phyloP scores from a whole-genome alignment of 2,113 vertebrate species.

The Callionymus lyra region DNA sequence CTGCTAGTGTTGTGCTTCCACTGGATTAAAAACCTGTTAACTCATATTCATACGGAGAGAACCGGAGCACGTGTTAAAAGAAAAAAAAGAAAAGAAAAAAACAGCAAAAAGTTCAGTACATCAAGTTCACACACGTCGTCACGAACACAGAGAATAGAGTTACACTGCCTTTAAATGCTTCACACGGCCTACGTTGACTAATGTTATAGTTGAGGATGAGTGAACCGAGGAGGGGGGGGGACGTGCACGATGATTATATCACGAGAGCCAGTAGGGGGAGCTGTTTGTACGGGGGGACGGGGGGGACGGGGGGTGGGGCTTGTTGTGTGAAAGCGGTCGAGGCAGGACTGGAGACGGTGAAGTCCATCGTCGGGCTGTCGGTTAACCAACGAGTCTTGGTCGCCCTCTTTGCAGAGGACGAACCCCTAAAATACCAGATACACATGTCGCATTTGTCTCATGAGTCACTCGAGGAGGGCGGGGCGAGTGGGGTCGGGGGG shows the following conservation, averaged over 20 bases:
- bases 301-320: no score
- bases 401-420: conserved; percentile 3
- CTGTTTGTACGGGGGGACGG: no score
- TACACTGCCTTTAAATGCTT: conserved; percentile 41
- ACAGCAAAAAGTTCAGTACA: conserved; percentile 25
- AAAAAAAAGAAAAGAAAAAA: conserved; percentile 21
- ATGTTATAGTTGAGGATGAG: conserved; percentile 4
- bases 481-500: no score
- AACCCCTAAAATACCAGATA: not conserved
- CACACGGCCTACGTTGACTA: conserved; percentile 33
- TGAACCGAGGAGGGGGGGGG: conserved; percentile 11
- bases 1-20: no score
- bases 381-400: conserved; percentile 3
- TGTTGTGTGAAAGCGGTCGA: not conserved
- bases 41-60: no score
- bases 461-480: conserved; percentile 17
- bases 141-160: conserved; percentile 56
- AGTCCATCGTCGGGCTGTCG: conserved; percentile 2
- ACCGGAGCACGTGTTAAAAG: no score
- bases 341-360: not conserved
- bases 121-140: conserved; percentile 51
- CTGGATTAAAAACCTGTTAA: no score
- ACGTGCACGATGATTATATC: conserved; percentile 14
- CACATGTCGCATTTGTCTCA: conserved; percentile 15
- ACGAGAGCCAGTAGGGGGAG: conserved; percentile 9